Evolutionary conservation across 2,888 invertebrate genomes (phyloP), one percentile per base, ranked within the genome.

Genomic region (Biston stratarius): DNA sequence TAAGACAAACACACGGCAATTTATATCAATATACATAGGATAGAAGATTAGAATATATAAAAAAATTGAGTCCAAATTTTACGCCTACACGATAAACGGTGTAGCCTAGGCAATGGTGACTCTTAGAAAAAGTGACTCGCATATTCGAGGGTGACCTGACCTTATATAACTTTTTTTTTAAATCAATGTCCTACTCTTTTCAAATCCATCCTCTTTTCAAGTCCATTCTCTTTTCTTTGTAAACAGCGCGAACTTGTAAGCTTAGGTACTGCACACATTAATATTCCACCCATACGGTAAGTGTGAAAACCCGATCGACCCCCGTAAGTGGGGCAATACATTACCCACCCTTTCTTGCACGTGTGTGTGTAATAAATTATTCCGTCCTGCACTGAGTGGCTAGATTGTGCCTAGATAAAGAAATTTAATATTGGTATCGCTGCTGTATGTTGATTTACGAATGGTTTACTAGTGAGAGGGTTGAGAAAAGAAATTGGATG

Each of bases 361-460:
- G 84, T 90, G 89, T 83, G 85, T 80, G 82, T 77, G 81, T 77
- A 86, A 88, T 91, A 91, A 91, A 91, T 90, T 85, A 87, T 82
- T 74, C 87, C 82, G 89, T 91, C 90, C 91, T 91, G 90, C 84
- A 87, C 45, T 24, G 63, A 87, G 87, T 84, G 78, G 83, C 86
- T 85, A 87, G 90, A 89, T 89, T 83, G 86, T 75, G 80, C 81
- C 82, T 86, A 87, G 87, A 89, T 89, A 89, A 88, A 89, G 88
- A 89, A 87, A 88, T 86, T 86, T 87, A 86, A 87, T 89, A 85
- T 85, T 83, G 82, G 79, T 77, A 75, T 76, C 77, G 78, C 74
- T 79, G 79, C 76, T 77, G 75, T 74, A 70, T 72, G 67, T 74
- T 86, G 86, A 89, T 89, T 88, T 89, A 88, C 82, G 81, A 75